Base-by-base conservation (phyloP, 2,888 invertebrate genomes). In the Andricus curvator region DNA sequence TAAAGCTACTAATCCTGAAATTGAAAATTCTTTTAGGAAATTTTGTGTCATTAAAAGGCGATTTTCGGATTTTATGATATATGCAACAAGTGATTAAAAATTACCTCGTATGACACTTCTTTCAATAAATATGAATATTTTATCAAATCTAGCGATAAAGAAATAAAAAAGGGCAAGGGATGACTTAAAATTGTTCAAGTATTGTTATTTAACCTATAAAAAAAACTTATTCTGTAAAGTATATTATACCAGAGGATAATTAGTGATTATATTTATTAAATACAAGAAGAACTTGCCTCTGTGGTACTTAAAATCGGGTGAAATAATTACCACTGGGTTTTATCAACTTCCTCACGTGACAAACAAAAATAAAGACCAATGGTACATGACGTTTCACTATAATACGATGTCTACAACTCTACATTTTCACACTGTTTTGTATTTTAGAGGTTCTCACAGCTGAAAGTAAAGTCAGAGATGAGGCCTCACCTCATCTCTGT, bases 341-440 rank as follows among this genome's bases (percentile, higher is more conserved):
- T 79, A 66, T 81, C 80, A 44, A 60, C 17, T 68, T 67, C 80
- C 83, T 84, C 84, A 84, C 84, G 84, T 84, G 84, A 84, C 84
- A 78, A 78, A 83, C 82, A 60, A 84, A 84, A 84, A 84, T 82
- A 84, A 84, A 44, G 79, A 80, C 60, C 78, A 81, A 82, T 82
- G 68, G 78, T 80, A 83, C 81, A 84, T 83, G 82, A 84, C 83
- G 80, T 83, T 80, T 66, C 37, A 62, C 79, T 62, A 80, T 81
- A 80, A 62, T 48, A 74, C 29, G 51, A 70, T 29, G 74, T 78
- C 76, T n/a, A n/a, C n/a, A n/a, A n/a, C 60, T 25, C 70, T 51
- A 74, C 56, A 74, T 74, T 74, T 74, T 48, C 37, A 56, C 37
- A 41, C n/a, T 60, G 20, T 37, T 33, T 37, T 44, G 48, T 37